A percentile compares a stretch with the other conserved stretches of the same genome.
These are phyloP conservation scores for Latrodectus geometricus DNA, from an alignment of 1,140 invertebrate genomes.

Conservation along the genomic window DNA sequence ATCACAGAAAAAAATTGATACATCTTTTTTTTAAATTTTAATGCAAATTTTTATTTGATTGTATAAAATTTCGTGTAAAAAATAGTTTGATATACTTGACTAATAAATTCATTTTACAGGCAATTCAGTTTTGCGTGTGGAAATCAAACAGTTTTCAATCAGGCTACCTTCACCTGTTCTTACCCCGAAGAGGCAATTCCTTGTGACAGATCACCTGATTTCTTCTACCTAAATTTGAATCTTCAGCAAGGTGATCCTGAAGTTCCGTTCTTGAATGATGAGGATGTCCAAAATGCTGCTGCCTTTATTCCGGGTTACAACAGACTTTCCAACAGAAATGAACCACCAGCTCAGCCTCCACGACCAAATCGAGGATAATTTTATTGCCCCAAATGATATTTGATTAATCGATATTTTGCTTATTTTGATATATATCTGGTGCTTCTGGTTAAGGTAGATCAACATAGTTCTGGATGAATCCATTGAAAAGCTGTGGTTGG, in stretches of 20 bases:
- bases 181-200: conserved; percentile 65
- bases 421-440: not conserved
- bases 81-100: too few relatives aligned
- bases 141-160: conserved; percentile 86
- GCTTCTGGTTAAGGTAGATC: too few relatives aligned
- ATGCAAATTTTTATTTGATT: too few relatives aligned
- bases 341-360: not conserved
- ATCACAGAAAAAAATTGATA: too few relatives aligned
- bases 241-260: conserved; percentile 61
- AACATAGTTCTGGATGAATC: too few relatives aligned
- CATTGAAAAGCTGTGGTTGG: too few relatives aligned
- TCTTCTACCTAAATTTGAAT: conserved; percentile 66
- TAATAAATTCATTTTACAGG: conserved; percentile 1
- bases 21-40: too few relatives aligned
- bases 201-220: conserved; percentile 66
- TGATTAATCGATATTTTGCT: not conserved
- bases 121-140: conserved; percentile 88
- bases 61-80: too few relatives aligned
- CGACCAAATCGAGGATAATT: conserved; percentile 14
- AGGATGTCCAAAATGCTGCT: conserved; percentile 60
- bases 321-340: not conserved
- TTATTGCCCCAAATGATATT: not conserved
- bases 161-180: conserved; percentile 74
- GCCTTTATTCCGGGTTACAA: conserved; percentile 46
- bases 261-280: conserved; percentile 62